These are phyloP conservation scores for Drosophila yooni DNA, from an alignment of 2,888 invertebrate genomes.

Conservation along the genomic window DNA sequence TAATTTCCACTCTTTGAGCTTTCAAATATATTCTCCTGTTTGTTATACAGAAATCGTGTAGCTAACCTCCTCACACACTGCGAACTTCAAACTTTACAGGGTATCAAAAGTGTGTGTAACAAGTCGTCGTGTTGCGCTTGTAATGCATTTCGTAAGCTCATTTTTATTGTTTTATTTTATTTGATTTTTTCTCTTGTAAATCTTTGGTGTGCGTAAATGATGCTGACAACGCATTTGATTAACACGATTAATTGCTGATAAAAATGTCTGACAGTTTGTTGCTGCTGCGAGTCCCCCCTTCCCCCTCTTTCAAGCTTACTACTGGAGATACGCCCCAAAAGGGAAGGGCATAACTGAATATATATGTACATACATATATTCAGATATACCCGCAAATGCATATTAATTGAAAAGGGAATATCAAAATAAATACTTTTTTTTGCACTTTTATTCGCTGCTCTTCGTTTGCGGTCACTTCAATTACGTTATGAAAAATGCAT, in stretches of 20 bases:
- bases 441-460: conserved; percentile 7
- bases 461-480: conserved; percentile 55
- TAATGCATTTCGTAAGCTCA: conserved; percentile 72
- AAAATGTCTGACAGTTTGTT: conserved; percentile 75
- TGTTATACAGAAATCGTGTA: background rate
- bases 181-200: background rate
- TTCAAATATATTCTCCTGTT: background rate
- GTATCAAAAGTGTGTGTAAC: conserved; percentile 47
- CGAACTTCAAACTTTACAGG: conserved; percentile 23
- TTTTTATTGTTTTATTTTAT: conserved; percentile 30
- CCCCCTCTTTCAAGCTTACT: conserved; percentile 33
- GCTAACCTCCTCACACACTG: background rate
- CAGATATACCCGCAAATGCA: conserved; percentile 25
- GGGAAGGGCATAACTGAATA: conserved; percentile 4
- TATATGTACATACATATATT: background rate
- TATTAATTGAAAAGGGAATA: conserved; percentile 44
- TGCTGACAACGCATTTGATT: conserved; percentile 84
- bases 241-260: conserved; percentile 84
- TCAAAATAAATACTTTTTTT: background rate
- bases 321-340: conserved; percentile 53
- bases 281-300: background rate
- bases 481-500: conserved; percentile 77
- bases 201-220: conserved; percentile 73
- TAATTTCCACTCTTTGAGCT: background rate
- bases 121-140: conserved; percentile 51